phyloP scores from a whole-genome alignment of 2,888 invertebrate species.

The Scaptomyza caliginosa region DNA sequence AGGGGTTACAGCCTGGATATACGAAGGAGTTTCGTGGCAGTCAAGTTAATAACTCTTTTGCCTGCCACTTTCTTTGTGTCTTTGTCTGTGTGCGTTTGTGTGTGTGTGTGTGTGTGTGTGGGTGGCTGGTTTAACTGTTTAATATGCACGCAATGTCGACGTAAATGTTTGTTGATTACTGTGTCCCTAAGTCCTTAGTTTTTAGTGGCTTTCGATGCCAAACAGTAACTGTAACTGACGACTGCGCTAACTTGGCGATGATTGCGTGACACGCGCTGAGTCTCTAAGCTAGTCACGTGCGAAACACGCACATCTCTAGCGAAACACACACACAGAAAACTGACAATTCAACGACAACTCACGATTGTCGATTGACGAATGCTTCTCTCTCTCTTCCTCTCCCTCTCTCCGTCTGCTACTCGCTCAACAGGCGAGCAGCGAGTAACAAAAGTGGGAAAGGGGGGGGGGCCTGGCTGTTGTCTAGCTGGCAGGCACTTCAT shows the following conservation, averaged over 20 bases:
- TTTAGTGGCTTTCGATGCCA: slow-evolving; percentile 55
- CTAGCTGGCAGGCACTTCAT: slow-evolving; percentile 58
- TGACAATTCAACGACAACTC: slow-evolving; percentile 7
- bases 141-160: slow-evolving; percentile 80
- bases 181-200: slow-evolving; percentile 72
- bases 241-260: background rate
- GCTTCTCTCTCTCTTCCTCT: slow-evolving; percentile 7
- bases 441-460: background rate
- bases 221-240: background rate
- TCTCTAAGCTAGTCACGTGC: too few species aligned
- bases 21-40: slow-evolving; percentile 58
- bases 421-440: slow-evolving; percentile 20
- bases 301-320: background rate
- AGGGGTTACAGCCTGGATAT: slow-evolving; percentile 15
- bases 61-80: slow-evolving; percentile 44
- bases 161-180: slow-evolving; percentile 80
- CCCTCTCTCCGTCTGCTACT: background rate
- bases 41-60: slow-evolving; percentile 75
- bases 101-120: slow-evolving; percentile 10
- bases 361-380: slow-evolving; percentile 39
- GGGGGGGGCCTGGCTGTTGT: background rate
- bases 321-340: background rate
- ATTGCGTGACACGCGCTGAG: slow-evolving; percentile 18
- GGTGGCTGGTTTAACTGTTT: slow-evolving; percentile 54
- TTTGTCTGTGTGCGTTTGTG: slow-evolving; percentile 6